Conservation (phyloP, 2,113 vertebrate genomes). For the Tautogolabrus adspersus region DNA sequence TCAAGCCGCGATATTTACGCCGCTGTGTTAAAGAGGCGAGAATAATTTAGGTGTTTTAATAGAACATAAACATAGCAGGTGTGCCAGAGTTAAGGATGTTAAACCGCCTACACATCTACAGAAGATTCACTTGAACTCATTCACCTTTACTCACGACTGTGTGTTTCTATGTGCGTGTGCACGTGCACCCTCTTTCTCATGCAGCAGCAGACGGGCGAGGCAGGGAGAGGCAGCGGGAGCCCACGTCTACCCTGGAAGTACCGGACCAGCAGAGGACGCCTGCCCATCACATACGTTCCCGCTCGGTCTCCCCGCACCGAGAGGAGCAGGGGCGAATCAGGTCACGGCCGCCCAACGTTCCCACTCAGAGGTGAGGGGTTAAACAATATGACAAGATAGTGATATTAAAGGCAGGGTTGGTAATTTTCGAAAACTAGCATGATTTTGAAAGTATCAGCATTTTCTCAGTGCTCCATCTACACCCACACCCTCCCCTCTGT, state of each 20-base stretch:
- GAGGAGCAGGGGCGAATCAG: slow-evolving; percentile 93
- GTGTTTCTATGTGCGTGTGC: slow-evolving; percentile 4
- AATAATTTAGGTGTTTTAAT: too few species aligned
- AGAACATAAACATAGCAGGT: neutral
- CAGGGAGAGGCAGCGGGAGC: slow-evolving; percentile 77
- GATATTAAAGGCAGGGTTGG: neutral
- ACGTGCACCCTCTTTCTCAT: slow-evolving; percentile 1
- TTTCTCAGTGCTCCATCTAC: too few species aligned
- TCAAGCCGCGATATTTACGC: too few species aligned
- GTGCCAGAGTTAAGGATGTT: neutral
- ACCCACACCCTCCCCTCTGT: too few species aligned
- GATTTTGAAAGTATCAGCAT: neutral
- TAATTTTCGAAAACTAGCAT: too few species aligned
- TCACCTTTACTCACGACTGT: slow-evolving; percentile 5
- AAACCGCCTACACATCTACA: neutral
- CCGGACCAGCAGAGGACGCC: slow-evolving; percentile 90
- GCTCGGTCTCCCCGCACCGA: slow-evolving; percentile 95
- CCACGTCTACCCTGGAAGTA: slow-evolving; percentile 91
- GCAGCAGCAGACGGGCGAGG: slow-evolving; percentile 72
- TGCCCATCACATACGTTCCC: slow-evolving; percentile 91
- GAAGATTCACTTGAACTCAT: neutral
- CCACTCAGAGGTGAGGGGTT: slow-evolving; percentile 92
- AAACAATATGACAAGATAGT: too few species aligned
- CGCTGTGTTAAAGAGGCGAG: too few species aligned
- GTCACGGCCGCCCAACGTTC: slow-evolving; percentile 94